These are phyloP conservation scores for Colletes collaris DNA, from an alignment of 2,888 invertebrate genomes.

Conservation along the genomic window DNA sequence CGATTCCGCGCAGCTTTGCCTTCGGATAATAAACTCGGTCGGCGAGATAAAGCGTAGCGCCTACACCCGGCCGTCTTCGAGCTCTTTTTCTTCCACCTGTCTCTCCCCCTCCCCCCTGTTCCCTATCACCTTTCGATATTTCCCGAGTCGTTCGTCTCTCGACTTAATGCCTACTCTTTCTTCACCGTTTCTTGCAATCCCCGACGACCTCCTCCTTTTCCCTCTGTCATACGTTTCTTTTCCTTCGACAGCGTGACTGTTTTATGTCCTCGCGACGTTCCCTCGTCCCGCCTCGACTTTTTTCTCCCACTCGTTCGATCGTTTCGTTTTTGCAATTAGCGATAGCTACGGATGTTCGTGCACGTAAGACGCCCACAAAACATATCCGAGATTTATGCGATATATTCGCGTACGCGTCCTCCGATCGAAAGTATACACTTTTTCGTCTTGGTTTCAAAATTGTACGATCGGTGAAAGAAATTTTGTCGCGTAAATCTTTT, in stretches of 20 bases:
- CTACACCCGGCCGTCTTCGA: not conserved
- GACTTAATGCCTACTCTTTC: conserved; percentile 10
- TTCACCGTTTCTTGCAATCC: conserved; percentile 18
- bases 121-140: conserved; percentile 18
- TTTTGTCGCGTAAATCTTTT: too few species aligned
- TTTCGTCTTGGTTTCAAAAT: too few species aligned
- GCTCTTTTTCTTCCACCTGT: not conserved
- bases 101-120: not conserved
- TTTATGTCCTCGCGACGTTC: not conserved
- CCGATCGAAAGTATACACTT: too few species aligned
- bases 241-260: not conserved
- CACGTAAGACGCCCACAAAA: too few species aligned
- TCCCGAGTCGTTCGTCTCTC: conserved; percentile 4
- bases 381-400: too few species aligned
- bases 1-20: conserved; percentile 17
- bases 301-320: not conserved
- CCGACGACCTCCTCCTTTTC: not conserved
- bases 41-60: conserved; percentile 14
- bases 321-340: too few species aligned
- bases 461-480: too few species aligned
- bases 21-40: conserved; percentile 40
- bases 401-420: too few species aligned
- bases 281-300: not conserved
- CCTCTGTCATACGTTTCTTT: conserved; percentile 1
- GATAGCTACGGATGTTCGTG: too few species aligned